Evolutionary conservation across 1,140 invertebrate species (phyloP), one percentile per base, ranked within the genome.

Genomic region (Eurosta solidaginis): DNA sequence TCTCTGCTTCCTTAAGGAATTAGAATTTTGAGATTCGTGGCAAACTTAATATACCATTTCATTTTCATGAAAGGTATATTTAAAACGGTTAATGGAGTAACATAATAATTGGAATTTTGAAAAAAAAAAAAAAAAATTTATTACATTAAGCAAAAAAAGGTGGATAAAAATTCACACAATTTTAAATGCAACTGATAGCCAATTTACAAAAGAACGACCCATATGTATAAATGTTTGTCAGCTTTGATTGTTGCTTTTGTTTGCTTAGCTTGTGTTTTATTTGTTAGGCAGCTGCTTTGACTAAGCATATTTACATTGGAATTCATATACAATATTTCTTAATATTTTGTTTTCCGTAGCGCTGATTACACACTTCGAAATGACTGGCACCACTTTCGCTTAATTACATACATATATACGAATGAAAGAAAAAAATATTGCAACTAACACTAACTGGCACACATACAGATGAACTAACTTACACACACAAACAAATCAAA

Each of bases 351-450:
- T 68, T 68, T 12, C 36, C 20, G n/a, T 68, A 40, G 10, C 36
- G 29, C n/a, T 59, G 6, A 17, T 1, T 33, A 14, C 20, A 1
- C 25, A 29, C n/a, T 40, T 33, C 59, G 40, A 27, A 29, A 4
- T 3, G 4, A 10, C n/a, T 59, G 54, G 54, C 27, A 68, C n/a
- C 59, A 68, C 59, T 68, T 68, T 68, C 59, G 59, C 59, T 68
- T 68, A 40, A 68, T 68, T 29, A n/a, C 59, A n/a, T 17, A 2
- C 5, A n/a, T 5, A n/a, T 36, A 63, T 29, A 63, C 33, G 40
- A 63, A 33, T 36, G 29, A 36, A 63, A 36, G 22, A 29, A 63
- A 29, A 12, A 25, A 27, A 29, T n/a, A n/a, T n/a, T n/a, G n/a
- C n/a, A n/a, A 12, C 27, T 14, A 29, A 10, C 52, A 10, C 22